A percentile compares a stretch with the other conserved stretches of the same genome.
Conservation (phyloP, 2,113 vertebrate species). For the Ophthalmolycus amberensis region DNA sequence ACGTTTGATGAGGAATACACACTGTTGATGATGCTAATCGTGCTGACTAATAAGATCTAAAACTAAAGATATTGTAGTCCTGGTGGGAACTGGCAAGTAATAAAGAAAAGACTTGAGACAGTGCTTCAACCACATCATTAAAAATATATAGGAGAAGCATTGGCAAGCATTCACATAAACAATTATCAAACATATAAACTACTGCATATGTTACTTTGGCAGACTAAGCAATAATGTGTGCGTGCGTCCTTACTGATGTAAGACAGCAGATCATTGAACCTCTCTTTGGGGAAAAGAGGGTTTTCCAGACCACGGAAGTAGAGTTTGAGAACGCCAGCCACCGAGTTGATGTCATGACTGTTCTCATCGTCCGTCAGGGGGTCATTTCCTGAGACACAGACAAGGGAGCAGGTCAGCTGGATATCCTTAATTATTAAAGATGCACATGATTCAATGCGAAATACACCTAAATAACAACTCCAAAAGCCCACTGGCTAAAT, state of each 20-base stretch:
- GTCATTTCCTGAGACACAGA: constrained; percentile 89
- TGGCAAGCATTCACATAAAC: background rate
- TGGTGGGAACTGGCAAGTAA: background rate
- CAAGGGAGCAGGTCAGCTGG: constrained; percentile 51
- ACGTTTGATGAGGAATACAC: background rate
- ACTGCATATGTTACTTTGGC: background rate
- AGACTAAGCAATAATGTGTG: background rate
- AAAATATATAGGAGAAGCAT: background rate
- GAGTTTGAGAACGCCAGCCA: constrained; percentile 97
- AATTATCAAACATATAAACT: background rate
- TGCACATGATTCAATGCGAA: background rate
- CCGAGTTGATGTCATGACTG: constrained; percentile 98
- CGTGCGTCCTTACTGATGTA: constrained; percentile 91
- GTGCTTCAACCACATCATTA: background rate
- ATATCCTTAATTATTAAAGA: background rate
- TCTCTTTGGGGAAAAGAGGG: constrained; percentile 98
- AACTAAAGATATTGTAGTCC: background rate
- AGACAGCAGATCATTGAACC: constrained; percentile 97
- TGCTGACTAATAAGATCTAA: background rate
- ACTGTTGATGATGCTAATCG: background rate
- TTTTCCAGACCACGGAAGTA: constrained; percentile 99
- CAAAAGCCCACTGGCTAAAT: background rate
- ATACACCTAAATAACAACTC: background rate
- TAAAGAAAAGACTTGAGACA: background rate
- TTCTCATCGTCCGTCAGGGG: constrained; percentile 96